A percentile compares a stretch with the other conserved stretches of the same genome.
Conservation (phyloP, 1,140 invertebrate species). For the Bombus confusus region DNA sequence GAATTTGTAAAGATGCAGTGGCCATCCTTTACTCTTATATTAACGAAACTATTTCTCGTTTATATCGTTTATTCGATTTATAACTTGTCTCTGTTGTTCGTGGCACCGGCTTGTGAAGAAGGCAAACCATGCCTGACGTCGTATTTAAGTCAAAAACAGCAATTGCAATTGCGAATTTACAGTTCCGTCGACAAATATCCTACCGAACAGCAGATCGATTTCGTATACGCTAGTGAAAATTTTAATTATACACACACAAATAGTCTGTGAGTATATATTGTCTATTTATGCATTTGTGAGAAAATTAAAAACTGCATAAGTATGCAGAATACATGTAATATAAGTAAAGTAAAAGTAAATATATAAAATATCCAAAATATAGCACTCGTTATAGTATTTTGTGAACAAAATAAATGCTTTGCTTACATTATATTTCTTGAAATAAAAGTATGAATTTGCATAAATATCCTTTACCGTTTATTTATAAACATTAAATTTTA, state of each 20-base stretch:
- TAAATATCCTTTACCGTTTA: neutral
- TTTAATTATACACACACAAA: slow-evolving; percentile 83
- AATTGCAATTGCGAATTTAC: slow-evolving; percentile 84
- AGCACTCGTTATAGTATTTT: neutral
- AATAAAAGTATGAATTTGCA: neutral
- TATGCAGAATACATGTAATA: neutral
- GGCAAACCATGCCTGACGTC: slow-evolving; percentile 85
- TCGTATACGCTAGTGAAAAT: slow-evolving; percentile 76
- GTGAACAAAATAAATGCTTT: neutral
- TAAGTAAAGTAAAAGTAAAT: neutral
- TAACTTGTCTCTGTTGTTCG: slow-evolving; percentile 88
- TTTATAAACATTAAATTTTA: neutral
- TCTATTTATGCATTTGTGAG: no score
- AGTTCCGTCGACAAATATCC: slow-evolving; percentile 83
- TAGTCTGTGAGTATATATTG: slow-evolving; percentile 63
- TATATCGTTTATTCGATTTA: slow-evolving; percentile 90
- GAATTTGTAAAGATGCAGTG: slow-evolving; percentile 67
- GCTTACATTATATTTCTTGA: neutral
- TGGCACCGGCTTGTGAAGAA: slow-evolving; percentile 86
- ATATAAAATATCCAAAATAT: neutral
- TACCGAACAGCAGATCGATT: slow-evolving; percentile 73
- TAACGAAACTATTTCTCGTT: slow-evolving; percentile 86
- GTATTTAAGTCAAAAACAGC: slow-evolving; percentile 83
- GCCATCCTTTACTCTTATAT: slow-evolving; percentile 83
- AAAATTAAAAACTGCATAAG: no score